Evolutionary conservation across 2,113 vertebrate species (phyloP).

Genomic region (Irena cyanogastra): DNA sequence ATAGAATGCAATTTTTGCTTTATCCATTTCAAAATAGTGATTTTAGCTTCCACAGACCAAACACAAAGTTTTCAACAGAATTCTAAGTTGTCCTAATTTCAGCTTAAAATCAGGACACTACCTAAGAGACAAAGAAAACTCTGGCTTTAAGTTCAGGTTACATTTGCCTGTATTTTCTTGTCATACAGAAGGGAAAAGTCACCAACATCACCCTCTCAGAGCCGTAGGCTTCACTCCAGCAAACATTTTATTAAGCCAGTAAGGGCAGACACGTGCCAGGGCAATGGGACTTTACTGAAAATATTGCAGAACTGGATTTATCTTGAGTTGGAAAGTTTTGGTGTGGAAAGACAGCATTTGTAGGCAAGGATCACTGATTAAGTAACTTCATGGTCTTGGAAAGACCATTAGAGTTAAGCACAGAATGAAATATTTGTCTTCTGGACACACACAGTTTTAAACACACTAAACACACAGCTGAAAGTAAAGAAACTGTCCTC

Average conservation of each 20-base stretch:
- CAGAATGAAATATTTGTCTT: neutral
- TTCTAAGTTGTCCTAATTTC: neutral
- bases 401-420: neutral
- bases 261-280: rapidly evolving
- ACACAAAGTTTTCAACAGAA: neutral
- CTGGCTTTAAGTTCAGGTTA: neutral
- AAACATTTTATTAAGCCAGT: neutral
- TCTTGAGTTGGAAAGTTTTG: neutral
- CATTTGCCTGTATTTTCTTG: neutral
- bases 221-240: neutral
- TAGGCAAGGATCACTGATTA: neutral
- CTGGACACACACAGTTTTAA: neutral
- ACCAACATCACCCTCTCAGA: neutral
- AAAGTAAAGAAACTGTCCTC: neutral
- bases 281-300: neutral
- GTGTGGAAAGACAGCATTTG: neutral
- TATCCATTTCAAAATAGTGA: neutral
- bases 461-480: neutral
- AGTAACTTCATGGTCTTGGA: neutral
- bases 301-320: neutral
- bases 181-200: neutral
- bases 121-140: neutral
- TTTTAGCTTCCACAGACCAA: neutral
- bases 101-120: neutral
- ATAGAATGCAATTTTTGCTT: neutral